Evolutionary conservation across 2,797 vertebrate species (phyloP), one percentile per base, ranked within the genome.

Genomic region (Pipistrellus pygmaeus): DNA sequence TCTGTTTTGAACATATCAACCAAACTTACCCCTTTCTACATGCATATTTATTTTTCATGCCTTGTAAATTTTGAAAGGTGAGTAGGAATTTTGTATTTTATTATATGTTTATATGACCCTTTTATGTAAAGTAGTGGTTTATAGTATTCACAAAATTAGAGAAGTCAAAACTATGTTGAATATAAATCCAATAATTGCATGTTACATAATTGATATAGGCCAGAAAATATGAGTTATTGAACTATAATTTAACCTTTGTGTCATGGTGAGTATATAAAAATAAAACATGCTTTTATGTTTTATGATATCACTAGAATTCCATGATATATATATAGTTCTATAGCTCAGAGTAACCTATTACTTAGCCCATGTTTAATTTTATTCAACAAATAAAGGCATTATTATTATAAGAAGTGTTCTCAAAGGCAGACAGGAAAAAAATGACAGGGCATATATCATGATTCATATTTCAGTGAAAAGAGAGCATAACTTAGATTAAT

Each of bases 321-420:
- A 32, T 71, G 71, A 95, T 72, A 86, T 72, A 95, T 77, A 93
- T 90, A 93, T 88, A 62, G 46, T 71, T 88, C 44, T 41, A 44
- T 94, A 84, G 94, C 27, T 91, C 83, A 94, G n/a, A 80, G 55
- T 91, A 78, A 30, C n/a, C 6, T 85, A 44, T 85, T 95, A 68
- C 32, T 94, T 90, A 88, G n/a, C 41, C 25, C 18, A 69, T 85
- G 12, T 89, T 95, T 96, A 91, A 96, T 93, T 94, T 96, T 90
- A 85, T 66, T 94, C 30, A 90, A 69, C 1, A 55, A 78, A 83
- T 64, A 69, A 96, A 75, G 69, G 55, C 62, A 86, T 77, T 87
- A 85, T 62, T 89, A 72, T 87, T 89, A 53, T 71, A 78, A 80
- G 17, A 78, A 80, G 17, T 81, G 11, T 66, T 80, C 38, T 85